A percentile compares a stretch with the other conserved stretches of the same genome.
phyloP scores from a whole-genome alignment of 2,797 vertebrate genomes.

The Cephalopachus bancanus region DNA sequence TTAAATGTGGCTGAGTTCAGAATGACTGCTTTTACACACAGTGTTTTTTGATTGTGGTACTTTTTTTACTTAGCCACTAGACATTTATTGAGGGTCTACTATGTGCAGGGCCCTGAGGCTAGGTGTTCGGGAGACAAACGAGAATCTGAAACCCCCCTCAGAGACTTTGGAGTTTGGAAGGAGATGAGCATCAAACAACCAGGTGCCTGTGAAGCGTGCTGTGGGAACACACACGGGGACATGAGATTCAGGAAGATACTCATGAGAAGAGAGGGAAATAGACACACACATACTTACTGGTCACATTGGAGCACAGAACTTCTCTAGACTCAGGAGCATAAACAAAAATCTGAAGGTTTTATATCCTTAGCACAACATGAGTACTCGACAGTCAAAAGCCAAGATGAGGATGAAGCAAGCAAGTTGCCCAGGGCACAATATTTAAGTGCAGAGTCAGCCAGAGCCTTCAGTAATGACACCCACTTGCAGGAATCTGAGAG shows the following conservation, averaged over 20 bases:
- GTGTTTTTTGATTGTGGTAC: background rate
- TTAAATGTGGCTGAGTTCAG: background rate
- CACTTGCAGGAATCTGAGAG: background rate
- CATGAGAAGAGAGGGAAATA: background rate
- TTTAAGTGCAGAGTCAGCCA: background rate
- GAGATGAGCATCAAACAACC: background rate
- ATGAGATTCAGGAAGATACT: background rate
- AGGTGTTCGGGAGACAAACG: background rate
- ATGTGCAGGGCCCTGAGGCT: background rate
- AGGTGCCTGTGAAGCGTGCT: background rate
- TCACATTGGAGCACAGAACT: background rate
- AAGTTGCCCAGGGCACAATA: background rate
- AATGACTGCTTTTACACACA: background rate
- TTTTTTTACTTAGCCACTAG: background rate
- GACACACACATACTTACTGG: background rate
- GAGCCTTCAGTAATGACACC: background rate
- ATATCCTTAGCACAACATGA: background rate
- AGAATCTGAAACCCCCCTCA: background rate
- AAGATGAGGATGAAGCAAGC: background rate
- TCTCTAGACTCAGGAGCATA: background rate
- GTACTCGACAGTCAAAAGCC: background rate
- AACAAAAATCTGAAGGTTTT: background rate
- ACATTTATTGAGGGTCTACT: background rate
- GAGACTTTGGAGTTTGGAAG: constrained; percentile 41
- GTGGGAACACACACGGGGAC: too few relatives aligned